Conservation (phyloP, 2,888 invertebrate genomes). For the Artemia sp. region DNA sequence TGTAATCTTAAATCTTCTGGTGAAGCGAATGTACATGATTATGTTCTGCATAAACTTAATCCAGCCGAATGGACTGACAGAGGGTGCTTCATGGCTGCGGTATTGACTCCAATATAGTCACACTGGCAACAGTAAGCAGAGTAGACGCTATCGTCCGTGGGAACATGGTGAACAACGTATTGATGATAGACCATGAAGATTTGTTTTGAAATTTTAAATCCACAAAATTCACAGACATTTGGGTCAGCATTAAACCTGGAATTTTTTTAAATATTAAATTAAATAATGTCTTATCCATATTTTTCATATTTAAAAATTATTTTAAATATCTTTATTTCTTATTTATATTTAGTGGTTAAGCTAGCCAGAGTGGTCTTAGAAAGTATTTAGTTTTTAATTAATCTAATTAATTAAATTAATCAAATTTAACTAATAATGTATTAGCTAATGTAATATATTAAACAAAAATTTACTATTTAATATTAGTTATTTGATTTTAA, state of each 20-base stretch:
- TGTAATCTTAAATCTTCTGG: slow-evolving; percentile 13
- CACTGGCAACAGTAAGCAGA: slow-evolving; percentile 66
- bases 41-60: slow-evolving; percentile 26
- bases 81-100: slow-evolving; percentile 50
- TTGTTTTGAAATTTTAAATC: slow-evolving; percentile 52
- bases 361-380: no score
- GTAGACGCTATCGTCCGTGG: slow-evolving; percentile 47
- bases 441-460: no score
- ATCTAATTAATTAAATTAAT: no score
- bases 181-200: slow-evolving; percentile 59
- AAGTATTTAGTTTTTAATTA: no score
- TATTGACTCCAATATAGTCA: slow-evolving; percentile 54
- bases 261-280: not conserved
- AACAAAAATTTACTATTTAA: no score
- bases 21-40: slow-evolving; percentile 18
- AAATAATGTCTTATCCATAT: no score
- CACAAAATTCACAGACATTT: slow-evolving; percentile 66
- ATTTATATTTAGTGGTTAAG: no score
- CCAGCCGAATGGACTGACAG: slow-evolving; percentile 41
- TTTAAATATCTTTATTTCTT: no score
- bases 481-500: no score
- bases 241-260: slow-evolving; percentile 29
- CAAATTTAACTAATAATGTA: no score
- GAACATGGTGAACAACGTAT: slow-evolving; percentile 57
- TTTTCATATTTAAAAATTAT: no score